Conservation (phyloP, 2,113 vertebrate species). For the Limanda limanda region DNA sequence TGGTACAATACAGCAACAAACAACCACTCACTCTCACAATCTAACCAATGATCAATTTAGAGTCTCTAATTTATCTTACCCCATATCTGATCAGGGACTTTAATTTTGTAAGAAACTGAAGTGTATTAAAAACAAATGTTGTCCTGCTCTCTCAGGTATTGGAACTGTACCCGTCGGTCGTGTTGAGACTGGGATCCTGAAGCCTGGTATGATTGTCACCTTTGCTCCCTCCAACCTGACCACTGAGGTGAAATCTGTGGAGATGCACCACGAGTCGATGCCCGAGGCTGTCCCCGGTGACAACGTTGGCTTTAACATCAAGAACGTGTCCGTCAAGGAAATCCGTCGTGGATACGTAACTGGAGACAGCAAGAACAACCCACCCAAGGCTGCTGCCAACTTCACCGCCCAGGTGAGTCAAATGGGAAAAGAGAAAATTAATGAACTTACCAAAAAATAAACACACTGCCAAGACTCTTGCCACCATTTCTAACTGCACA, state of each 20-base stretch:
- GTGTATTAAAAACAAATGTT: no score
- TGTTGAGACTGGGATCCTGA: constrained; percentile 84
- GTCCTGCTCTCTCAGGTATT: constrained; percentile 73
- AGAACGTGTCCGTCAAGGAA: constrained; percentile 86
- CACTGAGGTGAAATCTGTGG: constrained; percentile 87
- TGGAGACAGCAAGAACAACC: constrained; percentile 87
- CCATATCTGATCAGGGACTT: no score
- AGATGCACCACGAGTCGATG: constrained; percentile 87
- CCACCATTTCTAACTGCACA: background rate
- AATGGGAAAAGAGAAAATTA: background rate
- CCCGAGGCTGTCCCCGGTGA: constrained; percentile 82
- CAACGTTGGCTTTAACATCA: constrained; percentile 86
- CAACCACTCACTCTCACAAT: no score
- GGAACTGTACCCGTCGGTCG: constrained; percentile 86
- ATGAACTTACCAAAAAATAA: no score
- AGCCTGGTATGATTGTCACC: constrained; percentile 85
- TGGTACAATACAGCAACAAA: no score
- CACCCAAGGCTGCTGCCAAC: constrained; percentile 75
- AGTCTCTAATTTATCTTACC: no score
- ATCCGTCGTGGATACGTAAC: constrained; percentile 84
- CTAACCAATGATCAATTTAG: no score
- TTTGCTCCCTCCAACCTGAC: constrained; percentile 84
- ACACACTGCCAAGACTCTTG: background rate
- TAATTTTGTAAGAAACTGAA: no score
- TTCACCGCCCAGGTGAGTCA: constrained; percentile 82